phyloP scores from a whole-genome alignment of 2,113 vertebrate genomes.

The Paradisaea rubra region DNA sequence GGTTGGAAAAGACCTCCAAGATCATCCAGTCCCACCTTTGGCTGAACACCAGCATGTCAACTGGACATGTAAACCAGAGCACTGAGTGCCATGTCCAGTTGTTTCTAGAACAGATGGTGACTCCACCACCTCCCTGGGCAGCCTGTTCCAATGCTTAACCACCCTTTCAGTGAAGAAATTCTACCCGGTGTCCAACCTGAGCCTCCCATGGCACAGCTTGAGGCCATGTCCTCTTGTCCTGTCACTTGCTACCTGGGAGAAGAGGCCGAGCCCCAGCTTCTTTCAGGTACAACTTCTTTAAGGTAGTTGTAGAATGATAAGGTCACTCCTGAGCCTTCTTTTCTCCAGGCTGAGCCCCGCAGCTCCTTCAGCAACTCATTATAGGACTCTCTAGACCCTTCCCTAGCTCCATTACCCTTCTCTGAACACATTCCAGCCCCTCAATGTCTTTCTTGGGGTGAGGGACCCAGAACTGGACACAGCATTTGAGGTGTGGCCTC shows the following conservation, averaged over 20 bases:
- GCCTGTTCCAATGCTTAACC: neutral
- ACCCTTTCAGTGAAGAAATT: neutral
- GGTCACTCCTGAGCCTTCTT: neutral
- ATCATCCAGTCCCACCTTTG: neutral
- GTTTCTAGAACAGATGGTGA: neutral
- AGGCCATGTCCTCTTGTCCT: neutral
- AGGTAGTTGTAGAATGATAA: neutral
- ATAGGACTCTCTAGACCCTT: neutral
- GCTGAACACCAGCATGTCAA: neutral
- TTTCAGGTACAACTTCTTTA: neutral
- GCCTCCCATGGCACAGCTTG: neutral
- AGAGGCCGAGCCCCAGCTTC: neutral
- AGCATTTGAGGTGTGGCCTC: neutral
- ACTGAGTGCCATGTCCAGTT: rapidly evolving
- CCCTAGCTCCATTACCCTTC: neutral
- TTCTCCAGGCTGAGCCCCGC: neutral
- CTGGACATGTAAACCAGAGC: neutral
- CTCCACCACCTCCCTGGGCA: neutral
- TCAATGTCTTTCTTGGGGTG: neutral
- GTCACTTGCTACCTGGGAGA: neutral
- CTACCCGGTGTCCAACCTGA: neutral
- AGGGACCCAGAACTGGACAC: neutral
- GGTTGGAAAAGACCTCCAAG: neutral
- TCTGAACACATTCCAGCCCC: neutral
- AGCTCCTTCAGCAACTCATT: neutral